Conservation (phyloP, 2,797 vertebrate genomes). For the Jordanella pulchra region DNA sequence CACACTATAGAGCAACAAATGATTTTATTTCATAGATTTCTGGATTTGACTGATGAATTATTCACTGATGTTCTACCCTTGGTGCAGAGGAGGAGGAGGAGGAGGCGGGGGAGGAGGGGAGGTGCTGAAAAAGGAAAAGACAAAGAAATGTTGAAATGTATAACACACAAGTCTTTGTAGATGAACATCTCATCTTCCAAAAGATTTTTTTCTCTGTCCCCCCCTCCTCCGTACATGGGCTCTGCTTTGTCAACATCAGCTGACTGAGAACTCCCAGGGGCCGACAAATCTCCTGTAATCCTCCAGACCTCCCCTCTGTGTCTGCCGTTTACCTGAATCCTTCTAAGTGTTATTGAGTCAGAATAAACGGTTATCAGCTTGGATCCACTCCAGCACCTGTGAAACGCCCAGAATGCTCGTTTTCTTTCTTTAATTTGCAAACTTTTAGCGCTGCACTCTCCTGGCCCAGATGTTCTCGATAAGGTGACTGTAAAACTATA, state of each 20-base stretch:
- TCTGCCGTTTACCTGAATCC: conserved; percentile 57
- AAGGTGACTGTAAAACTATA: conserved; percentile 55
- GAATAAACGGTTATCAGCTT: conserved; percentile 63
- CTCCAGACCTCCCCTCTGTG: conserved; percentile 54
- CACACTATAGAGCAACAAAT: conserved; percentile 71
- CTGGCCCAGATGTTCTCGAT: conserved; percentile 55
- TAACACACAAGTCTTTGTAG: conserved; percentile 29
- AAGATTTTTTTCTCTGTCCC: conserved; percentile 2
- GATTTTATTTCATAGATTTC: conserved; percentile 77
- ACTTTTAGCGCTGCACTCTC: conserved; percentile 39
- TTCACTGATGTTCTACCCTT: conserved; percentile 64
- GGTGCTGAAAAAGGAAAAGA: conserved; percentile 46
- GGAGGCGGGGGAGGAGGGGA: conserved; percentile 8
- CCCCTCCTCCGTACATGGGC: conserved; percentile 42
- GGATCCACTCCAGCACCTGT: conserved; percentile 56
- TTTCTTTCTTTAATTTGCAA: conserved; percentile 5
- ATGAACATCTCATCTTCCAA: conserved; percentile 33
- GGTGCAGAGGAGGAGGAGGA: conserved; percentile 26
- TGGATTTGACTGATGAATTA: conserved; percentile 75
- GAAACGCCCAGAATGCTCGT: conserved; percentile 33
- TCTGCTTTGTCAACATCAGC: conserved; percentile 68
- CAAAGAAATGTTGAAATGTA: conserved; percentile 54
- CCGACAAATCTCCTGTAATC: conserved; percentile 65
- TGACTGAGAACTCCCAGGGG: conserved; percentile 63
- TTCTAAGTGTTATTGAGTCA: conserved; percentile 68